Evolutionary conservation across 92 coral and sea anemone species (phyloP).

Genomic region (Porites lobata): DNA sequence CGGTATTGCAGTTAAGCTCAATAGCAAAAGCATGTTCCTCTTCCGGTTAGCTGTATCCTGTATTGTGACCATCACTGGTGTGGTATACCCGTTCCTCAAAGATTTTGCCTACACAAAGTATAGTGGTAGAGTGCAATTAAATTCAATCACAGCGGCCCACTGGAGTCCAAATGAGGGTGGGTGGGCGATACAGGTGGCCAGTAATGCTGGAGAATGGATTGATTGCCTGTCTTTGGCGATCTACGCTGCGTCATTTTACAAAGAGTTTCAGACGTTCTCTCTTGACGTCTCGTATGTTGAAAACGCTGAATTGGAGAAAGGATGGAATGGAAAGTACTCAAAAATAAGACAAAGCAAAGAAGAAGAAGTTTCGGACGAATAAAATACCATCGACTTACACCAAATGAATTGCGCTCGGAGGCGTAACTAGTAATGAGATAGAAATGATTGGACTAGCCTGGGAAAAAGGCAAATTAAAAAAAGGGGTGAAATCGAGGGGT

Average conservation of each 20-base stretch:
- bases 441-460: too few species aligned
- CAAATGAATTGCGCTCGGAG: too few species aligned
- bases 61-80: background rate
- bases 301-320: background rate
- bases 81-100: background rate
- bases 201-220: conserved; percentile 83
- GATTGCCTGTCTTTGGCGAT: conserved; percentile 75
- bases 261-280: conserved; percentile 79
- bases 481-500: too few species aligned
- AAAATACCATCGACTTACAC: too few species aligned
- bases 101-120: background rate
- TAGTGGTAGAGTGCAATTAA: background rate
- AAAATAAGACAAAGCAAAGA: background rate
- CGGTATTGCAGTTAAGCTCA: background rate
- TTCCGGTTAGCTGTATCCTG: background rate
- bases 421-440: too few species aligned
- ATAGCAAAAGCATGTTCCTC: background rate
- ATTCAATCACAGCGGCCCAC: conserved; percentile 6
- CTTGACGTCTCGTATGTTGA: conserved; percentile 66
- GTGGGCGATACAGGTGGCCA: conserved; percentile 77
- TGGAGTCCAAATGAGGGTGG: conserved; percentile 90
- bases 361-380: background rate
- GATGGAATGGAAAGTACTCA: background rate
- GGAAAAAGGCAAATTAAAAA: too few species aligned
- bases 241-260: conserved; percentile 70